phyloP scores from a whole-genome alignment of 2,113 vertebrate species.

The Psittacus erithacus region DNA sequence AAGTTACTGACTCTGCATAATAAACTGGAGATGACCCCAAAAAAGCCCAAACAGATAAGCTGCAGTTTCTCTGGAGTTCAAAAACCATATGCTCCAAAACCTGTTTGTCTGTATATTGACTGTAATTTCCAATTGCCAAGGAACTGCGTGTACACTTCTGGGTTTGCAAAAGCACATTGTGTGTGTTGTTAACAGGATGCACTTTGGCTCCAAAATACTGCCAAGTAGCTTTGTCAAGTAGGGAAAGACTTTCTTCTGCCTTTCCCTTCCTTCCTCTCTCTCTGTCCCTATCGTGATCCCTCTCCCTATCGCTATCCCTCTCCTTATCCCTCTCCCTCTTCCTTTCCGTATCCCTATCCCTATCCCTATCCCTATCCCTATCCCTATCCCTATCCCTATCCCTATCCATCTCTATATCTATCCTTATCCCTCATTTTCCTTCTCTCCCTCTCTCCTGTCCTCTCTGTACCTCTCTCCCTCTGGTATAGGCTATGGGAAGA shows the following conservation, averaged over 20 bases:
- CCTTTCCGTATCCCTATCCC: no score
- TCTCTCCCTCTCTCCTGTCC: not conserved
- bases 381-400: rapidly evolving
- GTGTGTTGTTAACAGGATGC: not conserved
- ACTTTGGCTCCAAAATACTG: not conserved
- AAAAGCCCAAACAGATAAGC: not conserved
- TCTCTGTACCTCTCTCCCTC: not conserved
- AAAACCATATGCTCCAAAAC: not conserved
- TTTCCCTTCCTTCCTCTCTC: not conserved
- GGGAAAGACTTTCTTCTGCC: not conserved
- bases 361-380: not conserved
- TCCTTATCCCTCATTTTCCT: not conserved
- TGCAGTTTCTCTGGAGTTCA: not conserved
- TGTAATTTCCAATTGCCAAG: conserved; percentile 10
- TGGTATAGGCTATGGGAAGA: not conserved
- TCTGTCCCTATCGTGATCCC: not conserved
- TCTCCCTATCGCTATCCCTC: no score
- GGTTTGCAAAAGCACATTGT: conserved; percentile 15
- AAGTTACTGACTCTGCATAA: conserved; percentile 7
- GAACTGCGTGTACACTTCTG: not conserved
- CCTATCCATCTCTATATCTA: not conserved
- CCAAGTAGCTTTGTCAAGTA: not conserved
- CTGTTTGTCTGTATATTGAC: conserved; percentile 4
- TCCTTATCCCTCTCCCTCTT: no score
- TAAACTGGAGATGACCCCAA: not conserved